Conservation (phyloP, 1,140 invertebrate genomes). For the Asbolus verrucosus region DNA sequence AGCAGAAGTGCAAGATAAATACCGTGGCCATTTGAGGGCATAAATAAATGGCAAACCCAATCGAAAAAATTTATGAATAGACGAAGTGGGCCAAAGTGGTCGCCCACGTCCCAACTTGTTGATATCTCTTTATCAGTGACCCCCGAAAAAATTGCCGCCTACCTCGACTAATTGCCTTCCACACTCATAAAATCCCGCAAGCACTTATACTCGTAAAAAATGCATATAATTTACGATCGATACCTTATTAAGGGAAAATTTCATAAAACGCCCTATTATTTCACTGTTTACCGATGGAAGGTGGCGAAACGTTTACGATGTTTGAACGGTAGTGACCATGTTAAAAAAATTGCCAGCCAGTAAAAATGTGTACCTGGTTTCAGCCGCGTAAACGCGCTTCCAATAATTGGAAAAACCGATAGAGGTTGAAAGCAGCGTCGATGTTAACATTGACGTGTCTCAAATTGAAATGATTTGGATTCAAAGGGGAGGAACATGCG, state of each 20-base stretch:
- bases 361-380: constrained; percentile 14
- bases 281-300: not conserved
- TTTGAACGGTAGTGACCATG: not conserved
- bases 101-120: constrained; percentile 24
- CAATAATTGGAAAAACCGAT: constrained; percentile 27
- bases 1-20: constrained; percentile 20
- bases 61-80: constrained; percentile 28
- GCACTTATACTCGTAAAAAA: constrained; percentile 36
- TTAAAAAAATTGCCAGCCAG: constrained; percentile 17
- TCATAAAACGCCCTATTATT: constrained; percentile 7
- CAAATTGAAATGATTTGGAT: constrained; percentile 34
- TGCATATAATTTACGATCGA: constrained; percentile 38
- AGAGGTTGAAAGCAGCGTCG: not conserved
- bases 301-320: not conserved
- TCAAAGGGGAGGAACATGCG: constrained; percentile 3
- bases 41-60: no score
- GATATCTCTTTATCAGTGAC: constrained; percentile 20
- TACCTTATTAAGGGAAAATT: constrained; percentile 25
- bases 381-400: not conserved
- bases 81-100: constrained; percentile 22
- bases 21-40: constrained; percentile 16
- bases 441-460: constrained; percentile 14
- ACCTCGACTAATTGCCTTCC: constrained; percentile 16
- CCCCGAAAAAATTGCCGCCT: constrained; percentile 19
- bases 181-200: constrained; percentile 16